Evolutionary conservation across 2,797 vertebrate genomes (phyloP), one percentile per base, ranked within the genome.

Genomic region (Tamandua tetradactyla): DNA sequence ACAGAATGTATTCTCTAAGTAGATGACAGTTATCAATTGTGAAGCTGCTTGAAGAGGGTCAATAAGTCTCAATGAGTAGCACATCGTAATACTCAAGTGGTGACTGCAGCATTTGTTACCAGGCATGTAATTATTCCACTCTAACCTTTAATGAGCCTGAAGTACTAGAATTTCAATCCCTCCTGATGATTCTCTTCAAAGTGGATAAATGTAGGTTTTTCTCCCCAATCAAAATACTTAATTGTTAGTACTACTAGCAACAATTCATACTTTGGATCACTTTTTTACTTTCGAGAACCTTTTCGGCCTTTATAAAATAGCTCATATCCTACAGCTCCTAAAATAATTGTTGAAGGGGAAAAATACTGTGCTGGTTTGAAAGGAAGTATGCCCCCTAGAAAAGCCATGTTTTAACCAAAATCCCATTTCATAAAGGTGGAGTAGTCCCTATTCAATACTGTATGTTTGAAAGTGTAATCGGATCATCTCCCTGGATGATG

Each of bases 81-180:
- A 3, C 10, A 68, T 37, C 66, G 35, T 59, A 55, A 47, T 75
- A 72, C 62, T 96, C 57, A 87, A 94, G 76, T 85, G 86, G 68
- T 7, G 27, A 89, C 0, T 66, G 61, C 7, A 79, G 52, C 59
- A 59, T 86, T 68, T 90, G 79, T 79, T 81, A 91, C 71, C 66
- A 96, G 93, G 52, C 27, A 85, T 40, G 12, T 88, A 96, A 96
- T 95, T 87, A 95, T 79, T 72, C 52, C 72, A 85, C 93, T 95
- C 91, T 61, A 88, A 89, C 59, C 69, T 89, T 79, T 94, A 94
- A 95, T 85, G 74, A 93, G 91, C 40, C 72, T 96, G 62, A 94
- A 96, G 87, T 69, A 91, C 81, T 96, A 89, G 66, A 93, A 75
- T 74, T 96, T 94, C 93, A 80, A 96, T 95, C 74, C 89, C 44